Evolutionary conservation across 1,140 invertebrate species (phyloP).

Genomic region (Magallana ariakensis): DNA sequence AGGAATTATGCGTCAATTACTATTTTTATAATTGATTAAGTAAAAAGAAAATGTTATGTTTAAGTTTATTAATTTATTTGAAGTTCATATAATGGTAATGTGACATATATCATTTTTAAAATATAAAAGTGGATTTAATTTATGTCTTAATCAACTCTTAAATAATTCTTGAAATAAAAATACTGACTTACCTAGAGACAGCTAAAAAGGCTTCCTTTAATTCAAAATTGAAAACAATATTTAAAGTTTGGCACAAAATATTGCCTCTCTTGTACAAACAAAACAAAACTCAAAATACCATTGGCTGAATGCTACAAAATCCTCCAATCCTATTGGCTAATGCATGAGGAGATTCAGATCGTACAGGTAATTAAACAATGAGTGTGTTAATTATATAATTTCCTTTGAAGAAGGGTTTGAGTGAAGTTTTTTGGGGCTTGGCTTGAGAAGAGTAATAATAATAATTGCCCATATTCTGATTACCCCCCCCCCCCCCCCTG

Average conservation of each 20-base stretch:
- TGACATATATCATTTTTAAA: too few species aligned
- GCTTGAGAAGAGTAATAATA: not conserved
- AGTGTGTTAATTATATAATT: not conserved
- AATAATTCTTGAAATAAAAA: not conserved
- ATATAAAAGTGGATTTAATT: too few species aligned
- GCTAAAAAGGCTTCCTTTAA: not conserved
- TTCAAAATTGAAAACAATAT: not conserved
- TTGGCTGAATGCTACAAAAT: not conserved
- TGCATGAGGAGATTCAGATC: too few species aligned
- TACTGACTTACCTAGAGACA: not conserved
- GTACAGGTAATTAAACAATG: not conserved
- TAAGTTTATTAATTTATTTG: too few species aligned
- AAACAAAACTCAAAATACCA: not conserved
- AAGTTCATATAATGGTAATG: too few species aligned
- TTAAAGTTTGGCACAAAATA: not conserved
- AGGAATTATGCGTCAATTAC: too few species aligned
- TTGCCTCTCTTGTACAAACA: not conserved
- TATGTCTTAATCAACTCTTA: too few species aligned
- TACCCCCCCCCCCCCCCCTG: not conserved
- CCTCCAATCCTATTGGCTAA: not conserved
- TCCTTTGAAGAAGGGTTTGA: slow-evolving; percentile 33
- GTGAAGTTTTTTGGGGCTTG: not conserved
- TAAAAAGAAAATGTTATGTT: too few species aligned
- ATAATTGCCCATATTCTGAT: not conserved
- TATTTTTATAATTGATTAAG: too few species aligned